Base-by-base conservation (phyloP, 2,888 invertebrate species). In the Thecophora atra region DNA sequence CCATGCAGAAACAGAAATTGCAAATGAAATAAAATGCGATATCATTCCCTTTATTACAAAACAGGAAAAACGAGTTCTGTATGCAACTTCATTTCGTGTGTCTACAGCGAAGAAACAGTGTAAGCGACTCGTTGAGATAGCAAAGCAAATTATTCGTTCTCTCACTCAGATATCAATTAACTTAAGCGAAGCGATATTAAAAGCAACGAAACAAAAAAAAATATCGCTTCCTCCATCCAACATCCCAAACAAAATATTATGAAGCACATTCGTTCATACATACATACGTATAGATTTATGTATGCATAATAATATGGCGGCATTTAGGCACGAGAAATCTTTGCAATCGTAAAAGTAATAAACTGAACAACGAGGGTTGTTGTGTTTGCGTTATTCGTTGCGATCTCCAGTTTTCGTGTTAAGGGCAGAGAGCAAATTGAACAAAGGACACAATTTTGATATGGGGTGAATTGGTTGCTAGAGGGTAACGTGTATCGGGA, bases 81-180 rank as follows among this genome's bases (percentile, higher is more conserved):
- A 37, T 11, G 11, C 37, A 37, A 37, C 1, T 2, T 37, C 37
- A 37, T n/a, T n/a, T n/a, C n/a, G n/a, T n/a, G n/a, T n/a, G n/a
- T n/a, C n/a, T n/a, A n/a, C n/a, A n/a, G n/a, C n/a, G n/a, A n/a
- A n/a, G n/a, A n/a, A n/a, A 37, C 37, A 11, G 7, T 37, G 37
- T 11, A 11, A 37, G 37, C 7, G 74, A 71, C 72, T 67, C 73
- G 75, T 75, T 60, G 74, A 73, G 74, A 74, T 66, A 73, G 74
- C 73, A 73, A 66, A 65, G 30, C 60, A 64, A 30, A 42, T 17
- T 58, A 52, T 52, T 67, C 58, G 65, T 52, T 66, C 42, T 68
- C 58, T 68, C 64, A 37, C 60, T 62, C 56, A n/a, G 19, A 47
- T 19, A n/a, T n/a, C n/a, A n/a, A n/a, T n/a, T n/a, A n/a, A n/a